phyloP scores from a whole-genome alignment of 2,888 invertebrate genomes.

The Apocheima hispidaria region DNA sequence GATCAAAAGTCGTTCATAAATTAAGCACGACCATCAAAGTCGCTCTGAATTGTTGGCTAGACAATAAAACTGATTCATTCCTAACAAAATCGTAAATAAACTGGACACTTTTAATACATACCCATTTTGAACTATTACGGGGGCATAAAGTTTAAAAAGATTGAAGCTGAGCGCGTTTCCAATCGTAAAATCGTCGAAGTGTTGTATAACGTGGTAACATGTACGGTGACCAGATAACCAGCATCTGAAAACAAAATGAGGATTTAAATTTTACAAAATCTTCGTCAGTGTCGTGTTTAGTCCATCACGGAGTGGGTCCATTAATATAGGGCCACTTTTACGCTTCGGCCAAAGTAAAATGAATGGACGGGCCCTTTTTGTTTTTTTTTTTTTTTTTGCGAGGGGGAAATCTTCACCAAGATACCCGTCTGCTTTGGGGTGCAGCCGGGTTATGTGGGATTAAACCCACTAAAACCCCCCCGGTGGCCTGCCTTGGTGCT shows the following conservation, averaged over 20 bases:
- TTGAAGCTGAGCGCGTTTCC: conserved; percentile 63
- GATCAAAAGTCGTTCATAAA: conserved; percentile 74
- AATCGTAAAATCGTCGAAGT: conserved; percentile 59
- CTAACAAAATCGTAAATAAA: conserved; percentile 70
- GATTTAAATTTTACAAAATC: too few species aligned
- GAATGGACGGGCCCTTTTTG: too few species aligned
- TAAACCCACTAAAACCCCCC: too few species aligned
- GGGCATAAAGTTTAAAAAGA: conserved; percentile 68
- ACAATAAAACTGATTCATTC: conserved; percentile 78
- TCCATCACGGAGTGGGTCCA: too few species aligned
- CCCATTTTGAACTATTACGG: conserved; percentile 81
- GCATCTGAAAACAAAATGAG: neutral
- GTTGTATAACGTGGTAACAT: conserved; percentile 56
- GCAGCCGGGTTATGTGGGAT: too few species aligned
- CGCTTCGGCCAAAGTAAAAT: too few species aligned
- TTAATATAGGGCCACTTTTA: too few species aligned
- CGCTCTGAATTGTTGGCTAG: conserved; percentile 63
- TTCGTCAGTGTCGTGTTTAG: too few species aligned
- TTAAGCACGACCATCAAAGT: conserved; percentile 70
- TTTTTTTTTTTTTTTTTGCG: too few species aligned
- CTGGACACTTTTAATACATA: conserved; percentile 75
- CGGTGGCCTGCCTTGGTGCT: too few species aligned
- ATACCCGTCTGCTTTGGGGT: too few species aligned
- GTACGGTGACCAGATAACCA: conserved; percentile 53
- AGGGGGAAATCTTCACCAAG: too few species aligned